These are phyloP conservation scores for Mechanitis messenoides DNA, from an alignment of 2,888 invertebrate genomes.

Conservation along the genomic window DNA sequence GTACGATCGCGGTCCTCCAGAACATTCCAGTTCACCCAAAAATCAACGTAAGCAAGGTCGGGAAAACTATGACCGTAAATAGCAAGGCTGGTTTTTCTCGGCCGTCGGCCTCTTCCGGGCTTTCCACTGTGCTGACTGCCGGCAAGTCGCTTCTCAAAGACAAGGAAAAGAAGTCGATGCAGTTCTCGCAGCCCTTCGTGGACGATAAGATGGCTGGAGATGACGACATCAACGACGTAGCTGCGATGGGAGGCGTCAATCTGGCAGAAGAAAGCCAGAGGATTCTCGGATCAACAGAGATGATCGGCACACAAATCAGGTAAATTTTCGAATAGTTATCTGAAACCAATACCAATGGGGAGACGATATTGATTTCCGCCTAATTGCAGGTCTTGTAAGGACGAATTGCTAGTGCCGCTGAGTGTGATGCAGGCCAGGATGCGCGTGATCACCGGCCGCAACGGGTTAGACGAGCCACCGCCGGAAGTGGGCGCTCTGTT, in stretches of 20 bases:
- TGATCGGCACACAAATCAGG: constrained; percentile 90
- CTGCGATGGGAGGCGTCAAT: constrained; percentile 99
- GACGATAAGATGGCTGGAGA: constrained; percentile 83
- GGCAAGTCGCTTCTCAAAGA: constrained; percentile 83
- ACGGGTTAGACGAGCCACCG: constrained; percentile 90
- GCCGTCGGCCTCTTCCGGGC: constrained; percentile 44
- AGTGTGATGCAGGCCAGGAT: constrained; percentile 86
- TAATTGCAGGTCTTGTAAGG: constrained; percentile 85
- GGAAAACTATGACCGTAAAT: constrained; percentile 70
- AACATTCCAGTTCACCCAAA: constrained; percentile 66
- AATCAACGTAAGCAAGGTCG: constrained; percentile 57
- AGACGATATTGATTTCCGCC: constrained; percentile 73
- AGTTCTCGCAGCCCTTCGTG: constrained; percentile 54
- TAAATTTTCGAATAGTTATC: constrained; percentile 20
- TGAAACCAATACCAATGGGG: too few relatives aligned
- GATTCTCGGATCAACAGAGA: constrained; percentile 92
- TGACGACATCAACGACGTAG: constrained; percentile 98
- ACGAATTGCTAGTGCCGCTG: constrained; percentile 90
- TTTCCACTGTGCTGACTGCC: constrained; percentile 59
- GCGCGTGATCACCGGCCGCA: constrained; percentile 82
- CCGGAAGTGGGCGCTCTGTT: constrained; percentile 92
- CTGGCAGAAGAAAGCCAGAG: constrained; percentile 96
- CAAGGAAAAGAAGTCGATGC: constrained; percentile 82
- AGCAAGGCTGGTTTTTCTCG: constrained; percentile 56
- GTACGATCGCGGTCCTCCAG: constrained; percentile 61